These are phyloP conservation scores for Sporophila hypoxantha DNA, from an alignment of 2,113 vertebrate genomes.

Conservation along the genomic window DNA sequence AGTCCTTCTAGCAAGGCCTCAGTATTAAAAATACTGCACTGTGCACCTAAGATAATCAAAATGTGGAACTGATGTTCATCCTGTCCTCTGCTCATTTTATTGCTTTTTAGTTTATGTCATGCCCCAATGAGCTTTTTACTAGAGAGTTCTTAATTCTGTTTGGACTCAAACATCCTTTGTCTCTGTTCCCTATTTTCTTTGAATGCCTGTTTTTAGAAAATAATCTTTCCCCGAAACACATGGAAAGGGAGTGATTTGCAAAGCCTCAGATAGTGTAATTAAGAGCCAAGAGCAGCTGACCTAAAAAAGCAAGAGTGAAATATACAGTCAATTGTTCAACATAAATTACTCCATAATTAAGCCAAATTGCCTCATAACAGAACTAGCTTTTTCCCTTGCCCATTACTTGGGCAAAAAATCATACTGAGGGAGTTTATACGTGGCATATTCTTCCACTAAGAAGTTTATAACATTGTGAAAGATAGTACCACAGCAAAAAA, in stretches of 20 bases:
- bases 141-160: background rate
- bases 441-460: background rate
- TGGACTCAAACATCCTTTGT: background rate
- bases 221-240: background rate
- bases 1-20: background rate
- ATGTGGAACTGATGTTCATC: background rate
- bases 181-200: constrained; percentile 22
- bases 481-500: background rate
- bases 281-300: background rate
- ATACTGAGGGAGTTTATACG: background rate
- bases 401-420: background rate
- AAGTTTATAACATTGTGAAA: background rate
- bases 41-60: constrained; percentile 7
- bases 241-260: constrained; percentile 15
- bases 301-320: background rate
- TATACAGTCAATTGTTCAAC: background rate
- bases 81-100: background rate
- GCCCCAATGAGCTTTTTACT: constrained; percentile 26
- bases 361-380: background rate
- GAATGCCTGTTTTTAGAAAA: background rate
- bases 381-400: background rate
- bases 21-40: background rate
- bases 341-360: background rate
- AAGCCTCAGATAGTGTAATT: background rate
- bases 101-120: constrained; percentile 22